Conservation (phyloP, 2,797 vertebrate genomes). For the Microctenopoma steveboyesi region DNA sequence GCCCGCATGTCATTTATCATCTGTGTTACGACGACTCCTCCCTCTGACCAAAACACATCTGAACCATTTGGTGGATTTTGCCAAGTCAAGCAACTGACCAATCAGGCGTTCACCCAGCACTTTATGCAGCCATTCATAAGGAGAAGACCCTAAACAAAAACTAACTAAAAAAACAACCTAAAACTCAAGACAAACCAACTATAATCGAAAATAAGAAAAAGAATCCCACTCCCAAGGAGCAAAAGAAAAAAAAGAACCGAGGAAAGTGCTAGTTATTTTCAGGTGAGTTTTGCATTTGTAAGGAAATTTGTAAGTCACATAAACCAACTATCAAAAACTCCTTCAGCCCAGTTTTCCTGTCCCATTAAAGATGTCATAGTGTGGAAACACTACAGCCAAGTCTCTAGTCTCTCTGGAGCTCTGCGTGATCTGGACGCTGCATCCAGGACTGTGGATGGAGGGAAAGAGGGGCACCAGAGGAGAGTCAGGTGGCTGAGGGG, state of each 20-base stretch:
- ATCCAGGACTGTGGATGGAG: constrained; percentile 52
- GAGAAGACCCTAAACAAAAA: constrained; percentile 39
- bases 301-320: constrained; percentile 69
- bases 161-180: constrained; percentile 32
- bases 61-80: constrained; percentile 6
- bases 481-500: constrained; percentile 65
- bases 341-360: constrained; percentile 49
- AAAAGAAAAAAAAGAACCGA: constrained; percentile 51
- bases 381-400: constrained; percentile 52
- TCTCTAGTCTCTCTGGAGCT: constrained; percentile 62
- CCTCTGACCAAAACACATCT: constrained; percentile 17
- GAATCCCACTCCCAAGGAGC: constrained; percentile 46
- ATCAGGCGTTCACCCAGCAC: constrained; percentile 48
- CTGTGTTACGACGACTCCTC: constrained; percentile 30
- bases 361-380: constrained; percentile 48
- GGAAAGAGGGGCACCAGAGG: constrained; percentile 64
- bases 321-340: constrained; percentile 62
- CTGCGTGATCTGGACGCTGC: constrained; percentile 48
- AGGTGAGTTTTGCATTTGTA: constrained; percentile 69
- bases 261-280: constrained; percentile 77
- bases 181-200: constrained; percentile 71
- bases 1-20: constrained; percentile 50
- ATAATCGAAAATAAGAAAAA: constrained; percentile 69
- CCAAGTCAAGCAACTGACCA: constrained; percentile 52
- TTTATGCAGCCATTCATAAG: constrained; percentile 53